Evolutionary conservation across 2,888 invertebrate genomes (phyloP).

Genomic region (Cetonia aurata): DNA sequence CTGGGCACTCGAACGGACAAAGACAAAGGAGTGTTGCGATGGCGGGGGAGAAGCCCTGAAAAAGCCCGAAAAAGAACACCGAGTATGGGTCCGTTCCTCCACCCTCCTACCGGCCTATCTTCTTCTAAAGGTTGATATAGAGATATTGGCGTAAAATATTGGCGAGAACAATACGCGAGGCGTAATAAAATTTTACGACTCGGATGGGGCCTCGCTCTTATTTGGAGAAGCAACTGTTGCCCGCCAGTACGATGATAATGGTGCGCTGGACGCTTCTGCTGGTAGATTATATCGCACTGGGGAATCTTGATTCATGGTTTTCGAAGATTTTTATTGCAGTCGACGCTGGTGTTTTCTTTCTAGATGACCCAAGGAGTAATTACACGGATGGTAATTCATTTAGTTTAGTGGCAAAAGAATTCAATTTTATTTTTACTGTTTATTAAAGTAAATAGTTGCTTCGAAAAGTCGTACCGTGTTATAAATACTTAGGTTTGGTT

Average conservation of each 20-base stretch:
- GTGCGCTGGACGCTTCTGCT: slow-evolving; percentile 39
- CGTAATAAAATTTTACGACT: slow-evolving; percentile 62
- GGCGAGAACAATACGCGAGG: slow-evolving; percentile 60
- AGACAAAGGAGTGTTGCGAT: slow-evolving; percentile 7
- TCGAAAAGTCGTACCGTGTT: no score
- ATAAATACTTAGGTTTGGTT: no score
- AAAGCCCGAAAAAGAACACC: slow-evolving; percentile 16
- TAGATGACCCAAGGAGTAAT: no score
- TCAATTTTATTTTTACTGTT: no score
- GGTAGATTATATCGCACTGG: slow-evolving; percentile 39
- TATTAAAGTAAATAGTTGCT: no score
- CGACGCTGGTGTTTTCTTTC: no score
- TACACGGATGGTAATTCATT: no score
- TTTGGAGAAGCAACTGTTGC: slow-evolving; percentile 42
- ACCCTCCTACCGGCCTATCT: background rate
- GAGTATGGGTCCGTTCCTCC: slow-evolving; percentile 8
- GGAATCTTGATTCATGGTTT: slow-evolving; percentile 40
- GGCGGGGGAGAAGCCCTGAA: slow-evolving; percentile 33
- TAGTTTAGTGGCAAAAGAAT: no score
- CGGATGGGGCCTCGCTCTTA: slow-evolving; percentile 29
- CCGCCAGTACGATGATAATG: slow-evolving; percentile 40
- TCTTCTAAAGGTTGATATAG: slow-evolving; percentile 51
- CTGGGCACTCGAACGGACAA: slow-evolving; percentile 35
- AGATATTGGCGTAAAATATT: slow-evolving; percentile 60
- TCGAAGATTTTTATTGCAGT: slow-evolving; percentile 30